These are phyloP conservation scores for Arrhopalites spinosus DNA, from an alignment of 2,888 invertebrate species.

Conservation along the genomic window DNA sequence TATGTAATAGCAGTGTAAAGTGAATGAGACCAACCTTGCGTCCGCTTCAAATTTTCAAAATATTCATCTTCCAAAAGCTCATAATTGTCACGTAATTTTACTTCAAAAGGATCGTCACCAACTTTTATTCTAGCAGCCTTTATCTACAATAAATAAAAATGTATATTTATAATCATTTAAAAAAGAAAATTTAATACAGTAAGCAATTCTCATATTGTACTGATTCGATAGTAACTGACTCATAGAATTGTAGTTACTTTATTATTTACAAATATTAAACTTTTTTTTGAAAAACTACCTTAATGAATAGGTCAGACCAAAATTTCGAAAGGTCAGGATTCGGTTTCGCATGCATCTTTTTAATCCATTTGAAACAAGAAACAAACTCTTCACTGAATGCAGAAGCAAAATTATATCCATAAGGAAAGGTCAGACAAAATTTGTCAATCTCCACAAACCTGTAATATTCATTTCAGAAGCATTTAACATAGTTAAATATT, in stretches of 20 bases:
- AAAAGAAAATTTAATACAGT: not conserved
- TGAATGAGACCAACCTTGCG: no score
- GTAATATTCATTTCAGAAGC: constrained; percentile 61
- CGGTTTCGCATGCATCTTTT: constrained; percentile 76
- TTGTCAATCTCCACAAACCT: constrained; percentile 62
- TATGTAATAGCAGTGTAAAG: no score
- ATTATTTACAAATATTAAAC: no score
- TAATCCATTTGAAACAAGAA: constrained; percentile 93
- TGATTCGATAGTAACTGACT: constrained; percentile 17
- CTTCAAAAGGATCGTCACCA: constrained; percentile 98
- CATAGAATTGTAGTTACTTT: no score
- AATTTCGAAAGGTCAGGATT: constrained; percentile 75
- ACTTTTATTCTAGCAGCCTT: constrained; percentile 89
- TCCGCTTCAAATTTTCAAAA: constrained; percentile 86
- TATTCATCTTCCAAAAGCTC: constrained; percentile 94
- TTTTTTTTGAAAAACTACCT: constrained; percentile 72
- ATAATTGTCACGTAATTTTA: constrained; percentile 92
- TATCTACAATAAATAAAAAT: constrained; percentile 64
- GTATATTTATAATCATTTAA: not conserved
- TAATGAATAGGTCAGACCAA: constrained; percentile 80
- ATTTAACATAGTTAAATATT: no score
- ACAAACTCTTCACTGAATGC: constrained; percentile 87
- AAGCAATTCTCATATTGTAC: not conserved
- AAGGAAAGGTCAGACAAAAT: constrained; percentile 68
- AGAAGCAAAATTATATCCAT: constrained; percentile 84